A percentile compares a stretch with the other conserved stretches of the same genome.
Conservation (phyloP, 2,888 invertebrate genomes). For the Agrotis clavis region DNA sequence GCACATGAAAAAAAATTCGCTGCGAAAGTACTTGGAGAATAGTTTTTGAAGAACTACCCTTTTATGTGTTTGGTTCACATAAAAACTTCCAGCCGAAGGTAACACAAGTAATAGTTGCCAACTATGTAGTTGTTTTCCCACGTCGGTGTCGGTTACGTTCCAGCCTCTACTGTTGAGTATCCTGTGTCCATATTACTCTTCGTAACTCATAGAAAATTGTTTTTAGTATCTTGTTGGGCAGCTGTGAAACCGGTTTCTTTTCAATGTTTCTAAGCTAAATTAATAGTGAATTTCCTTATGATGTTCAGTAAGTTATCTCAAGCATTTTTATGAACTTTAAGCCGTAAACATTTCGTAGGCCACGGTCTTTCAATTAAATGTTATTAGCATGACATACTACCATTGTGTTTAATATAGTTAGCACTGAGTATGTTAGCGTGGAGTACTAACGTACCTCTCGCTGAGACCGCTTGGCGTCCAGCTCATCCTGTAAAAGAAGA, state of each 20-base stretch:
- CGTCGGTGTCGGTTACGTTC: too few relatives aligned
- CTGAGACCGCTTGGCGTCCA: conserved; percentile 62
- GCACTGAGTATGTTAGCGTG: conserved; percentile 55
- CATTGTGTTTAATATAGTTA: conserved; percentile 35
- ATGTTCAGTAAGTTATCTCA: conserved; percentile 30
- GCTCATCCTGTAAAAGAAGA: conserved; percentile 67
- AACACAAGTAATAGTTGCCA: too few relatives aligned
- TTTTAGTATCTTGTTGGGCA: too few relatives aligned
- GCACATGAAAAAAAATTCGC: too few relatives aligned
- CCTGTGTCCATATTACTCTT: too few relatives aligned
- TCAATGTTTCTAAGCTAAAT: not conserved
- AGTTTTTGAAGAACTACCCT: too few relatives aligned
- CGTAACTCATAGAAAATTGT: too few relatives aligned
- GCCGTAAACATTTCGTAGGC: not conserved
- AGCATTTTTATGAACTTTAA: conserved; percentile 19
- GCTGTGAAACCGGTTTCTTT: conserved; percentile 3
- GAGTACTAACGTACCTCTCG: conserved; percentile 66
- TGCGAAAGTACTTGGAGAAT: too few relatives aligned
- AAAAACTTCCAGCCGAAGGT: too few relatives aligned
- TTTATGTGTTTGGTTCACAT: too few relatives aligned
- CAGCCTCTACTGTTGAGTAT: too few relatives aligned
- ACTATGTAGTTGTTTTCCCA: too few relatives aligned
- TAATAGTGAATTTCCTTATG: conserved; percentile 26
- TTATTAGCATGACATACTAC: conserved; percentile 53
- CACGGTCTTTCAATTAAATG: conserved; percentile 37